These are phyloP conservation scores for Athene noctua DNA, from an alignment of 2,113 vertebrate species.

Conservation along the genomic window DNA sequence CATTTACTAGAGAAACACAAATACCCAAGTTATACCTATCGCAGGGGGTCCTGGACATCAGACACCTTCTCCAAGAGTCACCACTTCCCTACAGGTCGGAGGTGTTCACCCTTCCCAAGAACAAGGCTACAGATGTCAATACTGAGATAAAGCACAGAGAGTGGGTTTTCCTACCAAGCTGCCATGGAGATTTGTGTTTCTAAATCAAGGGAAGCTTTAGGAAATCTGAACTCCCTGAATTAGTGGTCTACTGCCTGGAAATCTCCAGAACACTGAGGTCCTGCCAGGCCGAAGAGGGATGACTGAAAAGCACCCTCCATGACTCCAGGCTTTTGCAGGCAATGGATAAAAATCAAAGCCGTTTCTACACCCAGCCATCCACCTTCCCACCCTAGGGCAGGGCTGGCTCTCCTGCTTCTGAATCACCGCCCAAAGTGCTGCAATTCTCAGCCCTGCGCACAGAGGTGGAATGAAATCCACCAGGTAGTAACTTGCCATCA, in stretches of 20 bases:
- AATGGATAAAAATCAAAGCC: neutral
- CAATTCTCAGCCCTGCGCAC: neutral
- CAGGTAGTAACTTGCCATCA: neutral
- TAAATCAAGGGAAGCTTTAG: neutral
- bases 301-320: neutral
- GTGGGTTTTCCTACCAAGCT: neutral
- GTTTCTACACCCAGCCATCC: neutral
- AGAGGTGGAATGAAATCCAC: neutral
- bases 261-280: neutral
- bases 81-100: neutral
- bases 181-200: neutral
- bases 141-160: neutral
- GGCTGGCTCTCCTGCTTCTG: slow-evolving; percentile 4
- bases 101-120: neutral
- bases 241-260: neutral
- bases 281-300: accelerated
- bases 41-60: neutral
- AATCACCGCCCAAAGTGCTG: neutral
- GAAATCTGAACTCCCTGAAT: neutral
- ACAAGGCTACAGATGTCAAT: neutral
- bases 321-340: neutral
- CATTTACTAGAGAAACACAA: slow-evolving; percentile 19
- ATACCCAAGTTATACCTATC: neutral
- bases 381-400: neutral
- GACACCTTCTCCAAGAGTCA: neutral